phyloP scores from a whole-genome alignment of 1,140 invertebrate species.

The Bombus soroeensis region DNA sequence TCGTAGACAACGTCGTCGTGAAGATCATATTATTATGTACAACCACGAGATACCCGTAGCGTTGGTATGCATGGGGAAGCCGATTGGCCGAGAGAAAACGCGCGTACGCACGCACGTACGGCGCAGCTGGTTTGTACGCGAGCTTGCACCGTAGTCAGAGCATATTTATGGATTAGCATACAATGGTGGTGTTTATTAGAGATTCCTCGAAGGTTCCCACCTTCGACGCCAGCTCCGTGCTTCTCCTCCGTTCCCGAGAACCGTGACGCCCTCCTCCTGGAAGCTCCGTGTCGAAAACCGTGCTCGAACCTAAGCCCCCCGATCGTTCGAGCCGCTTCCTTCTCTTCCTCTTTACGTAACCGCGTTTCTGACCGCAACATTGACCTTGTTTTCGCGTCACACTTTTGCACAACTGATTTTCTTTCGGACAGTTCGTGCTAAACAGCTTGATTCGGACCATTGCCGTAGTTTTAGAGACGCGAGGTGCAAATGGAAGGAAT shows the following conservation, averaged over 20 bases:
- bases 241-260: conserved; percentile 55
- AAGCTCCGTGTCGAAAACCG: conserved; percentile 37
- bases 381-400: background rate
- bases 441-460: no score
- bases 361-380: background rate
- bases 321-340: background rate
- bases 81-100: conserved; percentile 63
- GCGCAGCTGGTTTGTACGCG: conserved; percentile 69
- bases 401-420: background rate
- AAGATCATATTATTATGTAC: conserved; percentile 59
- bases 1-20: conserved; percentile 47
- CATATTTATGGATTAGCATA: conserved; percentile 72
- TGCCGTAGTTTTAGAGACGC: background rate
- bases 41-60: conserved; percentile 63
- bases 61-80: conserved; percentile 68
- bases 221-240: conserved; percentile 58
- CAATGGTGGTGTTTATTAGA: conserved; percentile 71
- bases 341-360: background rate
- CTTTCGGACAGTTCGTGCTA: background rate
- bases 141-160: conserved; percentile 67
- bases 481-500: background rate
- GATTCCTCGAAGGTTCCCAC: conserved; percentile 70
- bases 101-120: conserved; percentile 65
- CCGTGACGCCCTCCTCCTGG: conserved; percentile 41
- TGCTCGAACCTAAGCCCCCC: background rate